Base-by-base conservation (phyloP, 2,113 vertebrate genomes). In the Montifringilla adamsi region DNA sequence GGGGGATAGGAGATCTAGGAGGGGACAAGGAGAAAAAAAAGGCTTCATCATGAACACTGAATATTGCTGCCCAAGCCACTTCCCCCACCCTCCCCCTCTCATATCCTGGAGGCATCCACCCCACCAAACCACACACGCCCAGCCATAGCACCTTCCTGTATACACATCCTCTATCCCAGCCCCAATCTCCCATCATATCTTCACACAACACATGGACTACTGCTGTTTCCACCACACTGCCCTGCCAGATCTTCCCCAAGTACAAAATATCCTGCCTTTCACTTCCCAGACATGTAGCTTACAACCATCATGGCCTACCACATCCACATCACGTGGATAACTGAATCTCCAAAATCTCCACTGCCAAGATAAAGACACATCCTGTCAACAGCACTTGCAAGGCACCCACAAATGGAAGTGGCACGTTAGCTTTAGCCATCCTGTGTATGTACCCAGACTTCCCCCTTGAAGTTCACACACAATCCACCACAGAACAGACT, bases 1-100 rank as follows among this genome's bases (percentile, higher is more conserved):
- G 98, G 98, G 90, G 98, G 98, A 95, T 98, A 99, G 70, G 98
- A 99, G 97, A 99, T 99, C 99, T 99, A 97, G 62, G 76, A 97
- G 62, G 76, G 89, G 76, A 72, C 50, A 97, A 96, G 31, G 39
- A 95, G 30, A 94, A 92, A 91, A 46, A 82, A 93, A 87, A 93
- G 17, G 17, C 68, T 94, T 88, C 60, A 72, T 90, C 0, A 0
- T 58, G 68, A 93, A 33, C 44, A 64, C 41, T 56, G 47, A 93
- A 41, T 6, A 53, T 22, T 28, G 39, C 59, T 94, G 63, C 72
- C 43, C 50, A 82, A 77, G 85, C 69, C 77, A 84, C 73, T 95
- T 93, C 84, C 81, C 72, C 3, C 46, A 49, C n/a, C 62, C 80
- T 81, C 44, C 46, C 50, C 33, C 18, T 44, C 50, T 53, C 56